These are phyloP conservation scores for Falco concolor DNA, from an alignment of 2,797 vertebrate species.

Conservation along the genomic window DNA sequence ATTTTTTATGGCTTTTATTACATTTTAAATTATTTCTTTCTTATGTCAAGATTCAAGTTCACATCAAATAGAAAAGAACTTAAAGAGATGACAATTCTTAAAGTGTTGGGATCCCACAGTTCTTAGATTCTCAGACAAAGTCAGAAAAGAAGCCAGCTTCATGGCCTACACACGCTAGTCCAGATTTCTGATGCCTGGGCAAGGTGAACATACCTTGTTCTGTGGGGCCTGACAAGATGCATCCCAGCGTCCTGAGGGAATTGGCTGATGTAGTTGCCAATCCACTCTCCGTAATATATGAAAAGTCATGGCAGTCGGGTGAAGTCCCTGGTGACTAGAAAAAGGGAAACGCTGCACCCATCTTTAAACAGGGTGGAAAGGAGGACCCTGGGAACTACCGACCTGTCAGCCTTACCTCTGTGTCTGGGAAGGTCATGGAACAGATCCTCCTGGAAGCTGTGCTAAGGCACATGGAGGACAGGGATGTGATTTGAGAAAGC, in stretches of 20 bases:
- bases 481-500: neutral
- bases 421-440: neutral
- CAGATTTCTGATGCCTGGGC: neutral
- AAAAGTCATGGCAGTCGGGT: neutral
- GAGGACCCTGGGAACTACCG: neutral
- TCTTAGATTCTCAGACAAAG: neutral
- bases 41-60: neutral
- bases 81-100: neutral
- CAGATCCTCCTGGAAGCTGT: neutral
- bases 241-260: neutral
- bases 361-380: neutral
- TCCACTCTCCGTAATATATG: neutral
- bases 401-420: neutral
- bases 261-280: neutral
- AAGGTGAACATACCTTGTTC: neutral
- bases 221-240: neutral
- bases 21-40: neutral
- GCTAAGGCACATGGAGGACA: neutral
- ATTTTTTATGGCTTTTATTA: neutral
- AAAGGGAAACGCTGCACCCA: neutral
- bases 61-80: neutral
- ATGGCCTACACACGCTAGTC: neutral
- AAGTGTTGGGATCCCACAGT: neutral
- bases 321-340: neutral
- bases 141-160: neutral